Evolutionary conservation across 2,113 vertebrate genomes (phyloP), one percentile per base, ranked within the genome.

Genomic region (Triplophysa dalaica): DNA sequence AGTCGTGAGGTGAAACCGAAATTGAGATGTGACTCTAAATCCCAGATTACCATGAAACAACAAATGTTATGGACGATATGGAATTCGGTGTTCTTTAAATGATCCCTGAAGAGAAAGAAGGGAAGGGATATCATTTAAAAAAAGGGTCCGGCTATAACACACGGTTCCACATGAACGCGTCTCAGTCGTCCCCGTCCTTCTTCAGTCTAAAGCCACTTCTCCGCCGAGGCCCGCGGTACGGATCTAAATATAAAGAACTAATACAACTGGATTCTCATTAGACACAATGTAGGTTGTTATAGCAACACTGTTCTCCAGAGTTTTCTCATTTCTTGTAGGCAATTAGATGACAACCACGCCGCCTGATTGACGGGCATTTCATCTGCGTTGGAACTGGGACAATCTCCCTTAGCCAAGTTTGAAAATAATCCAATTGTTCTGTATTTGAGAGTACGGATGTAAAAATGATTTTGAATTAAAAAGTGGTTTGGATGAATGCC

Each of bases 291-390:
- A 64, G 72, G 79, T 68, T 68, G 79, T 69, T 69, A 75, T 65
- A 81, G 79, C 64, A 68, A 66, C 56, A 60, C 48, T 62, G 63
- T 24, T 75, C 78, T 83, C 75, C 74, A 77, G 82, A 43, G 78
- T 80, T 77, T 63, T 66, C 77, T 80, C 63, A 6, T 73, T 77
- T 80, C 61, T 73, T 73, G 61, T 73, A 62, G 74, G 74, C 78
- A 83, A 80, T 83, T 83, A 77, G 68, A 64, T 60, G 43, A 77
- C 78, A 70, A 29, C 43, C 72, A 76, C 61, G n/a, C 38, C 13
- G 38, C 24, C 74, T 83, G 73, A 83, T 76, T 80, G 78, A 83
- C 79, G 67, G 72, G 67, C 65, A 56, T 76, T 83, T 79, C 74
- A 76, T 76, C 66, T 54, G 33, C 64, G 16, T 9, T 24, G 52